Evolutionary conservation across 1,140 invertebrate species (phyloP), one percentile per base, ranked within the genome.

Genomic region (Tetramorium alpestre): DNA sequence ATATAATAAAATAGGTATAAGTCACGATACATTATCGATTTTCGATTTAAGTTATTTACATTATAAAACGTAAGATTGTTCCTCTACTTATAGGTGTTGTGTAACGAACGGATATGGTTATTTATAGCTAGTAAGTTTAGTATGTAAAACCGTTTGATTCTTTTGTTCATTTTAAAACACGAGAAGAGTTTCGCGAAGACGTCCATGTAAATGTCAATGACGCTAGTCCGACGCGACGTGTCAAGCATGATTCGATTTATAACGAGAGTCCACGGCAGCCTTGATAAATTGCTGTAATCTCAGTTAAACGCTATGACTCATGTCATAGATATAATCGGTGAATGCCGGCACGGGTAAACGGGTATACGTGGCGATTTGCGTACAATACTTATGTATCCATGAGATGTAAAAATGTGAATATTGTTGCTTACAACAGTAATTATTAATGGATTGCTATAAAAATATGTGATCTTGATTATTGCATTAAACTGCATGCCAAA

Each of bases 251-350:
- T 1, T 47, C 25, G 60, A 78, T 82, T 89, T 78, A 60, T 73
- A 87, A 72, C 54, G 38, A 56, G 10, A 56, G 70, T 80, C 33
- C 10, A 76, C 41, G 25, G 87, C 75, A 62, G 38, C 47, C 38
- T 78, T 72, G 77, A 90, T 91, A 89, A 90, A 89, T 87, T 85
- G 81, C 77, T 47, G 60, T 78, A 85, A 87, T 90, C 89, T 78
- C 54, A 22, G 73, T 73, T 90, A 87, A 90, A 87, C 81, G 75
- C 54, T 73, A 38, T 91, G 72, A 90, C 76, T 91, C 82, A 64
- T 67, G 73, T 67, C 87, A 65, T 60, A 49, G 54, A 87, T 81
- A 78, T 73, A 64, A 84, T 69, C 81, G 51, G 22, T 25, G 70
- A 77, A 76, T 25, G 28, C 49, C n/a, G n/a, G 22, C 16, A 11